Conservation (phyloP, 2,113 vertebrate genomes). For the Aleadryas rufinucha region DNA sequence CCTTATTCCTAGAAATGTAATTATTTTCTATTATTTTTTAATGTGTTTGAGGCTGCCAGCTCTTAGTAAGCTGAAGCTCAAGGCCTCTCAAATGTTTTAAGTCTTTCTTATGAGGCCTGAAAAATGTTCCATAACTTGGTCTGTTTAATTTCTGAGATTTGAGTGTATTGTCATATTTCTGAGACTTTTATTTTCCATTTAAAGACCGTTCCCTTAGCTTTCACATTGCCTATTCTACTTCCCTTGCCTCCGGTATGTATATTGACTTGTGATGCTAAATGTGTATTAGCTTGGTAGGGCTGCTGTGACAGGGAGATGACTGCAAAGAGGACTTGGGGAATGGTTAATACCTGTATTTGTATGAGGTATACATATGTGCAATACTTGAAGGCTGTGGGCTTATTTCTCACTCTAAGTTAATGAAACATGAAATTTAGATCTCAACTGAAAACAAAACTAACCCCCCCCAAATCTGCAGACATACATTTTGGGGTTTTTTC, state of each 20-base stretch:
- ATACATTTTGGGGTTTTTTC: neutral
- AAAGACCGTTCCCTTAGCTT: neutral
- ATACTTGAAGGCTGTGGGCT: neutral
- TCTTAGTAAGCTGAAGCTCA: neutral
- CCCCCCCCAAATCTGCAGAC: fast-evolving
- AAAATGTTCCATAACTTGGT: neutral
- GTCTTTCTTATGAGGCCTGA: neutral
- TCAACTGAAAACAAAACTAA: neutral
- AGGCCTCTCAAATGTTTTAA: neutral
- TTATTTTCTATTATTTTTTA: neutral
- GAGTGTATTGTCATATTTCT: neutral
- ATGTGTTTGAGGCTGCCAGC: neutral
- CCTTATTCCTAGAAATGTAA: neutral
- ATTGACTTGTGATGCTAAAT: neutral
- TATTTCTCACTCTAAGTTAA: neutral
- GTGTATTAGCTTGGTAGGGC: neutral
- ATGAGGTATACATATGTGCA: neutral
- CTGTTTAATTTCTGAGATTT: neutral
- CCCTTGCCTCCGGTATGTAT: neutral
- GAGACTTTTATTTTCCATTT: neutral
- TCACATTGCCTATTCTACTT: neutral
- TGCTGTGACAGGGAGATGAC: neutral
- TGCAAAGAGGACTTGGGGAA: neutral
- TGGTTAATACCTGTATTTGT: neutral
- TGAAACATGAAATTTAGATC: neutral